Evolutionary conservation across 1,140 invertebrate species (phyloP).

Genomic region (Heterodera carotae): DNA sequence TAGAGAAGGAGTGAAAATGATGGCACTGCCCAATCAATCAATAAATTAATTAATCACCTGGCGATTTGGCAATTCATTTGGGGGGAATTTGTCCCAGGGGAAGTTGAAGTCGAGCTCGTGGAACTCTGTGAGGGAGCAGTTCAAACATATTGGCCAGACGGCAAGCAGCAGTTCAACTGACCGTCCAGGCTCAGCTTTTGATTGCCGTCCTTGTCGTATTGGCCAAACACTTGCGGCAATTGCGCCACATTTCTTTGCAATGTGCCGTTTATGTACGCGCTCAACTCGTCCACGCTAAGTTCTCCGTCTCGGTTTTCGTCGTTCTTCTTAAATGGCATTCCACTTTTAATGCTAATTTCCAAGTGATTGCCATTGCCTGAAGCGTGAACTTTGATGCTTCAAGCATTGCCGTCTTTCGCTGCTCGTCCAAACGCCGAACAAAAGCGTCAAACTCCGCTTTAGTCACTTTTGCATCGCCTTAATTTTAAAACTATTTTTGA

Average conservation of each 20-base stretch:
- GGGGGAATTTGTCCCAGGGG: constrained; percentile 41
- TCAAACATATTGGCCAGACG: background rate
- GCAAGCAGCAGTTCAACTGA: background rate
- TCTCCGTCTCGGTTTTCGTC: constrained; percentile 37
- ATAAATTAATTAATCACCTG: background rate
- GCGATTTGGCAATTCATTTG: background rate
- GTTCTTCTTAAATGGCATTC: constrained; percentile 20
- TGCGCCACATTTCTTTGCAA: constrained; percentile 30
- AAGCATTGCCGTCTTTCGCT: constrained; percentile 30
- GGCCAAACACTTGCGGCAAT: constrained; percentile 33
- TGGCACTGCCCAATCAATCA: too few species aligned
- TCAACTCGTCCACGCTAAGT: constrained; percentile 39
- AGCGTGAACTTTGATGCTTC: constrained; percentile 42
- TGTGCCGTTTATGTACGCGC: constrained; percentile 35
- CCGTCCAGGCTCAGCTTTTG: constrained; percentile 38
- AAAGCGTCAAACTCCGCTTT: constrained; percentile 44
- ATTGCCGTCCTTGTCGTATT: constrained; percentile 34
- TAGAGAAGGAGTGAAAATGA: too few species aligned
- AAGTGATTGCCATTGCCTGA: constrained; percentile 26
- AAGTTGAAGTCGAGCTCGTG: constrained; percentile 38
- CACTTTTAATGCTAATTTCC: background rate
- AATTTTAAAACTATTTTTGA: background rate
- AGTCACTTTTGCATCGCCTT: constrained; percentile 39
- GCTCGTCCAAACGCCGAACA: constrained; percentile 34
- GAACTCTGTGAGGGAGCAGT: constrained; percentile 16